Evolutionary conservation across 1,140 invertebrate genomes (phyloP).

Genomic region (Dryas iulia): DNA sequence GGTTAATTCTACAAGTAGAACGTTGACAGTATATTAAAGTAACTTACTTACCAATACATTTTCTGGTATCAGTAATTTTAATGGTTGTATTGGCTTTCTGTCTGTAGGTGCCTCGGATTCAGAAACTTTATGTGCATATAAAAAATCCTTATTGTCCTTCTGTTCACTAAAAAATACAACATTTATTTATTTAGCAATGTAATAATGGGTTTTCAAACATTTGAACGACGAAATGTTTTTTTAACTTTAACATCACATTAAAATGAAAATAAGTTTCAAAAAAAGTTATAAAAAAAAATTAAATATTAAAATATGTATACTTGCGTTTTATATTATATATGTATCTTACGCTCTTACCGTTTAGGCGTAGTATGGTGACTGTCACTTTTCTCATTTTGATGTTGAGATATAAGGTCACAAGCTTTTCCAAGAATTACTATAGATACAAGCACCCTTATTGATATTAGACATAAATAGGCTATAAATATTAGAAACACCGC

Average conservation of each 20-base stretch:
- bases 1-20: no score
- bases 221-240: neutral
- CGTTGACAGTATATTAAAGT: no score
- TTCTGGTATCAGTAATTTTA: slow-evolving; percentile 63
- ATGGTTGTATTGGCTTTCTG: slow-evolving; percentile 49
- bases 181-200: neutral
- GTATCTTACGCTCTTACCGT: no score
- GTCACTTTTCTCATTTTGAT: slow-evolving; percentile 83
- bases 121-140: slow-evolving; percentile 41
- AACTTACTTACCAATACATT: slow-evolving; percentile 49
- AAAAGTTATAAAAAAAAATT: neutral
- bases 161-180: slow-evolving; percentile 47
- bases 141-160: slow-evolving; percentile 59
- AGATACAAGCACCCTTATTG: slow-evolving; percentile 91
- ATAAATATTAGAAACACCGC: slow-evolving; percentile 87
- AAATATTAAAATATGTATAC: neutral
- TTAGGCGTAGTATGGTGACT: slow-evolving; percentile 69
- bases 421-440: slow-evolving; percentile 94
- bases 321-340: no score
- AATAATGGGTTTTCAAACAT: neutral
- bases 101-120: slow-evolving; percentile 44
- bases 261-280: neutral
- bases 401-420: slow-evolving; percentile 90
- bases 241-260: neutral
- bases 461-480: slow-evolving; percentile 90